Base-by-base conservation (phyloP, 1,140 invertebrate genomes). In the Drosophila mojavensis region DNA sequence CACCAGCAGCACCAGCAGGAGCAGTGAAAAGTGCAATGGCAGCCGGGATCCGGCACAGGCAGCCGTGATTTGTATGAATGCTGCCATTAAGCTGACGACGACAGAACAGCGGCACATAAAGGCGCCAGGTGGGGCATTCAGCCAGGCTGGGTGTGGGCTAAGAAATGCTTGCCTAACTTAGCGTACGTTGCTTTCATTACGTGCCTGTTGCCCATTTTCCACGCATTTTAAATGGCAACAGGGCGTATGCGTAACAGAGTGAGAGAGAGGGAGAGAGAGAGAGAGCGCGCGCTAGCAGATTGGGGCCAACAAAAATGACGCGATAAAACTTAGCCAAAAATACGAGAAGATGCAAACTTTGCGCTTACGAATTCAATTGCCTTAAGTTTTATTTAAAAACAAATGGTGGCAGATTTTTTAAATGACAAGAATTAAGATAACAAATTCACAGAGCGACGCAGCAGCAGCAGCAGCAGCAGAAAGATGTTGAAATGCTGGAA, bases 381-480 rank as follows among this genome's bases (percentile, higher is more conserved):
- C 77, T 69, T 77, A 69, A 83, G 80, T 83, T 88, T 83, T 88
- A 83, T 88, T 88, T 84, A 89, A 88, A 69, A 89, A 89, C 80
- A 89, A 88, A 81, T 78, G 78, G 67, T 33, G 56, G 73, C 74
- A 69, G 80, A 74, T 86, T 86, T 50, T 88, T 83, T 77, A 83
- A 86, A 86, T 89, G 84, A 89, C 84, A 89, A 70, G 80, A 89
- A 88, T 89, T 86, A 86, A 88, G 83, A 86, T 86, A 88, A 80
- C 76, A 80, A 88, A 86, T 88, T 88, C 82, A 51, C 82, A 58
- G 78, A 86, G 79, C 61, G 67, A 65, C 66, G 45, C 17, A 11
- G 54, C 9, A 56, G 30, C 5, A 47, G 15, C 20, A 24, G 20
- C 20, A 47, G 15, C 20, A 24, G 20, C 20, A 24, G 30, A 55